Base-by-base conservation (phyloP, 2,888 invertebrate genomes). In the Eumerus sabulonum region DNA sequence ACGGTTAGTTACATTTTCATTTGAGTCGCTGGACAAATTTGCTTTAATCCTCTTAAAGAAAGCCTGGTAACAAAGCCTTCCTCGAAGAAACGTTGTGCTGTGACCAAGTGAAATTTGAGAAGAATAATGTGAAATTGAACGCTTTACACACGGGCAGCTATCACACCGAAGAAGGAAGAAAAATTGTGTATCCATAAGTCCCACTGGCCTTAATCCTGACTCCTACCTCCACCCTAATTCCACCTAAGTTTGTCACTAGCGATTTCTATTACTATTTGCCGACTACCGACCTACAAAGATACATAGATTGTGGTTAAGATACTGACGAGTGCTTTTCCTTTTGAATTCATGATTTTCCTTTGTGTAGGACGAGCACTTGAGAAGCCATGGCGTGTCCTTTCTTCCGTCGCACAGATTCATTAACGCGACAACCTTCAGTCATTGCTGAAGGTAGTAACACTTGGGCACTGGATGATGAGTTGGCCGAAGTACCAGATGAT, bases 391-490 rank as follows among this genome's bases (percentile, higher is more conserved):
- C 89, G 67, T 89, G 89, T 84, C 89, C 89, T 60, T 89, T 88
- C 83, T 86, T 87, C 82, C 86, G 87, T 67, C 88, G 88, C 9
- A 82, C 85, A 19, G 88, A 88, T 82, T 87, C 87, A 64, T 79
- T 89, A 62, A 82, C 85, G 57, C 86, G 88, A 45, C 89, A 89
- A 83, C 86, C 86, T 64, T 89, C 89, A 54, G 86, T 88, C 47
- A 82, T 84, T 38, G 84, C 84, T 5, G 89, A 89, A 45, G 83
- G 84, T 60, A 27, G 27, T 7, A 85, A 79, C 14, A 70, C 85
- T 50, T 89, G 89, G 89, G 82, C 86, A 27, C 82, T 89, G 67
- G 89, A 89, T 70, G 89, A 89, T 77, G 88, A 89, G 67, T 73
- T 83, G 18, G 63, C 76, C 13, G 89, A 89, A 76, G 82, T 85